Base-by-base conservation (phyloP, 2,113 vertebrate species). In the Indri indri region DNA sequence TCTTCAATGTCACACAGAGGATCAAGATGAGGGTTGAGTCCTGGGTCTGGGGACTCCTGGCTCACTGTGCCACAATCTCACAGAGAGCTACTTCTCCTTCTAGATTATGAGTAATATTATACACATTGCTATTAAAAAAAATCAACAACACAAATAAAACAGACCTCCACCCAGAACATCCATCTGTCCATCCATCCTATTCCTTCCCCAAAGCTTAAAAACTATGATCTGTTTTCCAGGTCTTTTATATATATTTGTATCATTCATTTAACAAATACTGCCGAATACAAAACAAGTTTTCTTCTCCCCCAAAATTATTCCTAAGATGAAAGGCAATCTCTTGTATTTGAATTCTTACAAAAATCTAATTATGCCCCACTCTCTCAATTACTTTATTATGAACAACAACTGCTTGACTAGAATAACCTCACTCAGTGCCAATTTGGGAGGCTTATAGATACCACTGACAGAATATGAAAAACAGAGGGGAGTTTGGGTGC, bases 291-390 rank as follows among this genome's bases (percentile, higher is more conserved):
- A 88, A 80, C 11, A 59, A 81, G 8, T 2, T 52, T 84, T 80
- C 87, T 63, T 25, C 71, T 73, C 63, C 0, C 37, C 27, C 2
- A 25, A 86, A 93, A 76, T 59, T 80, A 45, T 68, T 81, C 50
- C 52, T 91, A n/a, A 40, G 59, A 88, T 81, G 65, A 88, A 88
- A 81, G 30, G 17, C 27, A 90, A 59, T 95, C 68, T 95, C 76
- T 90, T 61, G 57, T 11, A 65, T 11, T 82, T 42, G 14, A 83
- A 23, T 81, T 10, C 76, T 96, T 83, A 50, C 27, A 74, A 80
- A 79, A 68, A n/a, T 30, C 18, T 54, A 87, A 87, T 50, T 45
- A 77, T 54, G 37, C 23, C 54, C 23, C 71, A 61, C 52, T 84
- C 13, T 70, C 30, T 57, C 6, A 32, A 14, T 54, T 50, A 73